Conservation (phyloP, 2,113 vertebrate genomes). For the Leptosomus discolor region DNA sequence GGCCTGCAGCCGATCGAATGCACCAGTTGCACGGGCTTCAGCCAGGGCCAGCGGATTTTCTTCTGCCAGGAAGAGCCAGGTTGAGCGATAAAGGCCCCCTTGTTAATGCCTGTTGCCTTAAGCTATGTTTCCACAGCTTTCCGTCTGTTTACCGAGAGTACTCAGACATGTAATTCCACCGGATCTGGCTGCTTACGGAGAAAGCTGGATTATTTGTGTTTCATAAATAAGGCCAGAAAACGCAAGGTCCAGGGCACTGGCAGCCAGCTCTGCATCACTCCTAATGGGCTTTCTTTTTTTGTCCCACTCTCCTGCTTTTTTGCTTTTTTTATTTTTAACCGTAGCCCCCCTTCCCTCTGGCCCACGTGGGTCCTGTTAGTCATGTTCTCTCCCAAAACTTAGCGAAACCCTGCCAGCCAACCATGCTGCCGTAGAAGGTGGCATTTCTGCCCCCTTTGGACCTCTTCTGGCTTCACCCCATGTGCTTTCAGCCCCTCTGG, state of each 20-base stretch:
- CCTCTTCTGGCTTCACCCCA: neutral
- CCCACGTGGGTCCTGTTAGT: rapidly evolving
- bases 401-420: neutral
- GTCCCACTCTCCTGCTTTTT: neutral
- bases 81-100: constrained; percentile 32
- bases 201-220: constrained; percentile 54
- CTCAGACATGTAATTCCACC: constrained; percentile 55
- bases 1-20: rapidly evolving
- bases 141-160: constrained; percentile 6
- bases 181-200: constrained; percentile 40
- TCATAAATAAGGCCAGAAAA: constrained; percentile 55
- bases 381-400: neutral
- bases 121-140: constrained; percentile 53
- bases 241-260: neutral
- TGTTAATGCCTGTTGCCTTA: constrained; percentile 1
- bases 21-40: neutral
- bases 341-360: neutral
- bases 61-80: neutral
- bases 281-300: neutral
- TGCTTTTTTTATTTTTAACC: neutral
- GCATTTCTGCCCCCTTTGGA: neutral
- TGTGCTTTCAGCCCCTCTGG: rapidly evolving
- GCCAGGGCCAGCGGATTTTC: neutral
- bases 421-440: rapidly evolving
- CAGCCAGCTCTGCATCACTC: neutral